Evolutionary conservation across 92 coral and sea anemone genomes (phyloP).

Genomic region (Meandrina meandrites): DNA sequence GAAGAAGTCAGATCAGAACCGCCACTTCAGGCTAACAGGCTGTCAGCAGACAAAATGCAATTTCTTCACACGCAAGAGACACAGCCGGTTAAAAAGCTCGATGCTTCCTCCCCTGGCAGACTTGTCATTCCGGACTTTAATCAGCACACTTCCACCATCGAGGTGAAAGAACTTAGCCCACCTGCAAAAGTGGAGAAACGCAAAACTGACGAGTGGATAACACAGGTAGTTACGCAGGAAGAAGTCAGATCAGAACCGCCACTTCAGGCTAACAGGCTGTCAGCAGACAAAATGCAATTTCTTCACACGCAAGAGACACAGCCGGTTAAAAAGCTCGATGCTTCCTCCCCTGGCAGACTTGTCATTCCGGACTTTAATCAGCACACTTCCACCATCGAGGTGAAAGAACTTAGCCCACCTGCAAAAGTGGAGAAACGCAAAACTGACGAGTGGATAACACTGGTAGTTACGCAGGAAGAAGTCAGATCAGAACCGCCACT

Average conservation of each 20-base stretch:
- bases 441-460: slow-evolving; percentile 6
- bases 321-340: not conserved
- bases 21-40: not conserved
- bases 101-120: not conserved
- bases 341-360: not conserved
- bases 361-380: not conserved
- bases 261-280: not conserved
- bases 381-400: not conserved
- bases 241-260: not conserved
- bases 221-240: not conserved
- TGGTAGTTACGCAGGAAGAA: not conserved
- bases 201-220: not conserved
- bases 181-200: not conserved
- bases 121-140: not conserved
- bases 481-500: not conserved
- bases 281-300: not conserved
- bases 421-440: not conserved
- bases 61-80: not conserved
- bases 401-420: not conserved
- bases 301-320: not conserved
- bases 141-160: not conserved
- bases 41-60: not conserved
- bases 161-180: not conserved
- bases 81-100: not conserved
- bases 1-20: slow-evolving; percentile 1